Evolutionary conservation across 2,888 invertebrate species (phyloP).

Genomic region (Yponomeuta plumbellus): DNA sequence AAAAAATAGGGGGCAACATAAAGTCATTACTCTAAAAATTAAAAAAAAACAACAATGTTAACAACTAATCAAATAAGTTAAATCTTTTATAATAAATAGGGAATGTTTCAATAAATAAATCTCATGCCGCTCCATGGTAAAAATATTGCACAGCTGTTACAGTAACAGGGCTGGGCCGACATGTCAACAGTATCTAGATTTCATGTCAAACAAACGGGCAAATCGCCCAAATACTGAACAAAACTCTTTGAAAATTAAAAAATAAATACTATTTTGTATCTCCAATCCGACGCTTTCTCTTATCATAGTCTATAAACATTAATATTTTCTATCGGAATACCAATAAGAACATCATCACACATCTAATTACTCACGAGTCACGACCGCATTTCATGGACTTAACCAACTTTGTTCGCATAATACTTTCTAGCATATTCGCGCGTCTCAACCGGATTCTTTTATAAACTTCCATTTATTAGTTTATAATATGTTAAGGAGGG

Average conservation of each 20-base stretch:
- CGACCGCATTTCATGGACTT: slow-evolving; percentile 3
- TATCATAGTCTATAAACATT: background rate
- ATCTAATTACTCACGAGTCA: background rate
- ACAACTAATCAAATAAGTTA: slow-evolving; percentile 29
- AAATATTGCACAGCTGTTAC: slow-evolving; percentile 28
- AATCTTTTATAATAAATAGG: slow-evolving; percentile 26
- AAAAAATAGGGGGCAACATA: slow-evolving; percentile 20
- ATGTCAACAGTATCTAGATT: no score
- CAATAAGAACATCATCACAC: background rate
- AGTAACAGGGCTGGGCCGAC: background rate
- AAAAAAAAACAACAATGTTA: slow-evolving; percentile 30
- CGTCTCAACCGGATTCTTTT: no score
- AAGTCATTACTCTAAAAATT: slow-evolving; percentile 9
- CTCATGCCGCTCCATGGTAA: slow-evolving; percentile 2
- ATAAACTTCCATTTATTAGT: no score
- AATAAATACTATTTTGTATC: background rate
- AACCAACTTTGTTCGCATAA: background rate
- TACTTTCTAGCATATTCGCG: no score
- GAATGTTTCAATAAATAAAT: slow-evolving; percentile 28
- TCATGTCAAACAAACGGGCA: background rate
- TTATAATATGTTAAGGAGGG: no score
- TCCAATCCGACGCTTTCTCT: background rate
- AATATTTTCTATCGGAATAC: slow-evolving; percentile 1
- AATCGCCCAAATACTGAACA: background rate
- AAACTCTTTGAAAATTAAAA: background rate